Base-by-base conservation (phyloP, 2,888 invertebrate species). In the Nomada fabriciana region DNA sequence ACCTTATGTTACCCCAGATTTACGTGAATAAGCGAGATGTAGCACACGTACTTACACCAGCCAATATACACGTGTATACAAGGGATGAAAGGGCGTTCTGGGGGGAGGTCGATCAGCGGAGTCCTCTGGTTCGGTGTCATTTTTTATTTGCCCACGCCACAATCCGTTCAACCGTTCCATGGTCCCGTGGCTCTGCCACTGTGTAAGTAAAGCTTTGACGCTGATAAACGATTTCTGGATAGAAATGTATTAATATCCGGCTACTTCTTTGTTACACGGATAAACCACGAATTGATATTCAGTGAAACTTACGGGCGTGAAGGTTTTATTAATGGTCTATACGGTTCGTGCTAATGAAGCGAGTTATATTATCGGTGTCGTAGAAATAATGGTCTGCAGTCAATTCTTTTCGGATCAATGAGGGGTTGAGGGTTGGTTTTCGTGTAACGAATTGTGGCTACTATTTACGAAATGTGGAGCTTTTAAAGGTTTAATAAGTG, bases 121-220 rank as follows among this genome's bases (percentile, higher is more conserved):
- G 61, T 67, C 55, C 76, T 43, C 18, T 43, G 36, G 61, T 23
- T 42, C 36, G n/a, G 47, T 42, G 42, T 50, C 78, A 69, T 78
- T 78, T 78, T 78, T 78, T 78, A 78, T 78, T 77, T 63, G 55
- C 18, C 61, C 60, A 11, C 57, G 20, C 1, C 23, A 57, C 67
- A 78, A 78, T 78, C 68, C 61, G 55, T 63, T 20, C 71, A 15
- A 13, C 50, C 63, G 57, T 64, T 69, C 42, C 43, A 78, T 63
- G 68, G 13, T 42, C 29, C 42, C 55, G 68, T 36, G 50, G 53
- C 63, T 36, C 36, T 78, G 68, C 60, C 77, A 7, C 18, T 42
- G 77, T 53, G 29, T 25, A 61, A 68, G 55, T 23, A 55, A 68
- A 63, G 20, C 23, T 55, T 64, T 23, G 63, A 73, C 64, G 59